Base-by-base conservation (phyloP, 2,797 vertebrate species). In the Phoxinus dragarum region DNA sequence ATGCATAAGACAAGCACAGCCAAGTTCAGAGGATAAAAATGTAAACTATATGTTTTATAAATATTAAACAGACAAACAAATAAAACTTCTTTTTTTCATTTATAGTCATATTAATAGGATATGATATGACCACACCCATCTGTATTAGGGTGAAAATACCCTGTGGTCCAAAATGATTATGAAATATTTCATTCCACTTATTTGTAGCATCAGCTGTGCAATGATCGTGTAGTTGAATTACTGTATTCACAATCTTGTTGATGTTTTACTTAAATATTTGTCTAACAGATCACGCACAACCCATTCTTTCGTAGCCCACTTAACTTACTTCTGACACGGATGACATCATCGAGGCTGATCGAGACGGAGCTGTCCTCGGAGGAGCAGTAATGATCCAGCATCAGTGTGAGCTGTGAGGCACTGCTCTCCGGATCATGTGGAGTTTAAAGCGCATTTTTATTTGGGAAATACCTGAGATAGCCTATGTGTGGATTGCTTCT, bases 281-380 rank as follows among this genome's bases (percentile, higher is more conserved):
- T 49, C 27, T 21, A 21, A 21, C 14, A 61, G 23, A 42, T 61
- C 5, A 76, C 21, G 12, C 38, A 61, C 75, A 34, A 34, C 16
- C 27, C 5, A 16, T 73, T 42, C 10, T 31, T 16, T 31, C n/a
- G 56, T 59, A 64, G 61, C 27, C 16, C 56, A 66, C 2, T 23
- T 17, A 67, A 78, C 23, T 78, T 34, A 80, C 16, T 80, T 47
- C 38, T 76, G 52, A 80, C n/a, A 47, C n/a, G 31, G 66, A 76
- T 84, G 82, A 78, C 82, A 78, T 84, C 82, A 78, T 12, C 9
- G 19, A 31, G 72, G 72, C 34, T 19, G 47, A 23, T 84, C 49
- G 40, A 34, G 52, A 31, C 49, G 27, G 34, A 69, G 38, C 21
- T 14, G 52, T 44, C 47, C 23, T 27, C 68, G 10, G 52, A 82